phyloP scores from a whole-genome alignment of 1,140 invertebrate genomes.

The Trichogramma pretiosum region DNA sequence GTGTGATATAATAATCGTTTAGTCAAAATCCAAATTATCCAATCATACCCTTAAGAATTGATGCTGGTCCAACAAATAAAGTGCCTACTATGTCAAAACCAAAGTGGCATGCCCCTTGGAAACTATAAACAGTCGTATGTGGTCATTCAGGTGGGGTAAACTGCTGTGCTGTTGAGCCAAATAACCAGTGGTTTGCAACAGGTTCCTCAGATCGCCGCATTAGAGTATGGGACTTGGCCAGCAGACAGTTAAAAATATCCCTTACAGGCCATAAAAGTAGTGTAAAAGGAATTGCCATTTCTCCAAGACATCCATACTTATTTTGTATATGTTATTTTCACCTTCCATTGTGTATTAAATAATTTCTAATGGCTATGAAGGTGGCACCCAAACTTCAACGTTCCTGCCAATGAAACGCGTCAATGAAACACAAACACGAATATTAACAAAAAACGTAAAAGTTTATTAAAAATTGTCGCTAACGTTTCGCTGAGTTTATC shows the following conservation, averaged over 20 bases:
- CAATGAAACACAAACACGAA: too few species aligned
- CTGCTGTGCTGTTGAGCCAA: conserved; percentile 93
- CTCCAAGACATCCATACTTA: conserved; percentile 89
- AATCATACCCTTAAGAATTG: conserved; percentile 19
- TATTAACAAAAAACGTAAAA: too few species aligned
- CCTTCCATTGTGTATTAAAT: too few species aligned
- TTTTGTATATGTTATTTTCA: too few species aligned
- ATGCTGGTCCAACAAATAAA: conserved; percentile 62
- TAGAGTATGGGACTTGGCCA: conserved; percentile 98
- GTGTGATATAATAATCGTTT: too few species aligned
- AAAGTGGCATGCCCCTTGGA: conserved; percentile 99
- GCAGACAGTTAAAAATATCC: conserved; percentile 91
- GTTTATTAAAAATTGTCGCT: too few species aligned
- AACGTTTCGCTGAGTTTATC: too few species aligned
- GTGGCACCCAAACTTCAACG: too few species aligned
- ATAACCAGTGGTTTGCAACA: conserved; percentile 90
- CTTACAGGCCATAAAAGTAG: conserved; percentile 97
- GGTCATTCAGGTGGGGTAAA: conserved; percentile 98
- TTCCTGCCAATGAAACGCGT: too few species aligned
- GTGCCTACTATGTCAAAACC: conserved; percentile 89
- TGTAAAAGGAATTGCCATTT: conserved; percentile 91
- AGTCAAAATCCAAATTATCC: too few species aligned
- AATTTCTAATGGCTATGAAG: too few species aligned
- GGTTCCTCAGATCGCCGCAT: conserved; percentile 96
- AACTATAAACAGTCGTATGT: conserved; percentile 91